Percentiles rank a stretch among this genome's conserved stretches.
phyloP scores from a whole-genome alignment of 2,113 vertebrate genomes.

The Pluvianellus socialis region DNA sequence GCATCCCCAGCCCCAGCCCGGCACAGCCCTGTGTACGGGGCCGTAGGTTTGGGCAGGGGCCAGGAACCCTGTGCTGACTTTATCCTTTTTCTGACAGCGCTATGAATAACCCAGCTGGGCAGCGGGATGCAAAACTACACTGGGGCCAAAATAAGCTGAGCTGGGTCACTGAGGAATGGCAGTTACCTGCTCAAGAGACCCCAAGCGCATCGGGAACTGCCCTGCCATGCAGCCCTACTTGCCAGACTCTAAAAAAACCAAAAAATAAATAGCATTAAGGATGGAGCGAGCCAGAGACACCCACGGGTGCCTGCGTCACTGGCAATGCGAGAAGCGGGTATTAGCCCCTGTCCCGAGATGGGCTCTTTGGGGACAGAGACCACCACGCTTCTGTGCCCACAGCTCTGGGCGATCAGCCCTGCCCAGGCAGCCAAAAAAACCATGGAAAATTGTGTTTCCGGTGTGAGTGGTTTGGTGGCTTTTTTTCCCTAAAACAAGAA shows the following conservation, averaged over 20 bases:
- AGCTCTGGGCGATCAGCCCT: background rate
- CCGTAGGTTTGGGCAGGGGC: background rate
- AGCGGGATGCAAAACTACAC: background rate
- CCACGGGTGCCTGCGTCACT: background rate
- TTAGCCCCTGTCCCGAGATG: accelerated
- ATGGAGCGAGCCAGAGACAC: background rate
- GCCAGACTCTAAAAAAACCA: background rate
- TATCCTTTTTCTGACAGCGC: background rate
- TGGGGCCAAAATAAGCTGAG: slow-evolving; percentile 5
- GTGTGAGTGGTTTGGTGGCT: background rate
- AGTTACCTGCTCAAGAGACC: background rate
- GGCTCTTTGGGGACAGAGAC: background rate
- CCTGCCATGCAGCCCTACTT: background rate
- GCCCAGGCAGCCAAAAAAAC: background rate
- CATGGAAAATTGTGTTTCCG: background rate
- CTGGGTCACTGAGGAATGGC: background rate
- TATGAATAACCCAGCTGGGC: background rate
- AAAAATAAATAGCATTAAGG: background rate
- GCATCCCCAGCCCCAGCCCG: background rate
- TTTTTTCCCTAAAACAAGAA: background rate
- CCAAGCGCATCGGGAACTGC: accelerated
- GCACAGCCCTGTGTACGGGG: accelerated
- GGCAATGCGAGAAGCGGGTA: accelerated
- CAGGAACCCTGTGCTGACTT: background rate
- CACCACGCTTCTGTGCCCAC: background rate